A percentile compares a stretch with the other conserved stretches of the same genome.
Conservation (phyloP, 2,113 vertebrate genomes). For the Protobothrops flavoviridis region DNA sequence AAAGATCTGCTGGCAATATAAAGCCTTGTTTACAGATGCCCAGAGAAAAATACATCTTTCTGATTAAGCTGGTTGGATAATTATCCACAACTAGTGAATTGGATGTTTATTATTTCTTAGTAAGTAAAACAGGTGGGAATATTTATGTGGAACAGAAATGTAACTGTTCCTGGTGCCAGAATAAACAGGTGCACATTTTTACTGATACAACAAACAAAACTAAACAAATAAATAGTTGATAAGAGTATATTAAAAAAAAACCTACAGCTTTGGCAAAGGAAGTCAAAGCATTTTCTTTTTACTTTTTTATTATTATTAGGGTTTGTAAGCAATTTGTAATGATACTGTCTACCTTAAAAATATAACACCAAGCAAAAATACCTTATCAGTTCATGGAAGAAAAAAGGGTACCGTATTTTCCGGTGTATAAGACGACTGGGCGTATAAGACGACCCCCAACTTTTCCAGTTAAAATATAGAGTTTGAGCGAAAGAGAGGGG, state of each 20-base stretch:
- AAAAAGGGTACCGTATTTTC: too few relatives aligned
- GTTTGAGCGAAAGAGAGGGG: too few relatives aligned
- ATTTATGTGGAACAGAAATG: conserved; percentile 49
- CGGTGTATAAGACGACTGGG: too few relatives aligned
- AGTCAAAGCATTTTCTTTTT: background rate
- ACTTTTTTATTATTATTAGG: background rate
- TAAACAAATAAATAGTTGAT: conserved; percentile 1
- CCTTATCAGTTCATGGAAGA: background rate
- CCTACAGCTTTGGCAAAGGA: background rate
- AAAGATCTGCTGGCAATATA: background rate
- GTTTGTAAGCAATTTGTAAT: background rate
- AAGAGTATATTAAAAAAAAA: background rate
- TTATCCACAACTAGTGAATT: conserved; percentile 43
- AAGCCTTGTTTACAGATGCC: conserved; percentile 27
- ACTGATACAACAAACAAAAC: background rate
- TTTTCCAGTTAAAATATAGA: too few relatives aligned
- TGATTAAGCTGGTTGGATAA: conserved; percentile 53
- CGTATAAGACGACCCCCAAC: too few relatives aligned
- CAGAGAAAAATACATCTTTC: conserved; percentile 37
- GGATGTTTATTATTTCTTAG: conserved; percentile 44
- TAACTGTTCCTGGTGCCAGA: conserved; percentile 63
- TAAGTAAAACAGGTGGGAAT: conserved; percentile 66
- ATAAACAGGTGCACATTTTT: conserved; percentile 67
- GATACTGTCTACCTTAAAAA: background rate
- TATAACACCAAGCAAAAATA: background rate